Base-by-base conservation (phyloP, 1,140 invertebrate species). In the Drosophila azteca region DNA sequence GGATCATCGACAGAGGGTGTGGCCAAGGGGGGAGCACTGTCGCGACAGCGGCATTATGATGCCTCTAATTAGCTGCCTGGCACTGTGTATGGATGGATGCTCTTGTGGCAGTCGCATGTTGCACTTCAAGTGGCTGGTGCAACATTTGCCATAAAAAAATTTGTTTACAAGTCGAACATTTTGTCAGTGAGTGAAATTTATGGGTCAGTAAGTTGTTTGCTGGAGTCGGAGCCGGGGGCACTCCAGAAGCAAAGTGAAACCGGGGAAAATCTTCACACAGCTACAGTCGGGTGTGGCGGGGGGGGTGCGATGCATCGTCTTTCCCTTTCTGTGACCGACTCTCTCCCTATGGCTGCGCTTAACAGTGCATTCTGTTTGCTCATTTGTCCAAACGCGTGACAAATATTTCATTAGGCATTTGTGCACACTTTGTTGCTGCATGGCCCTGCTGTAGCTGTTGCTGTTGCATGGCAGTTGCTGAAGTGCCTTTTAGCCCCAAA, bases 391-490 rank as follows among this genome's bases (percentile, higher is more conserved):
- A 88, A 77, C 41, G 83, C 84, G 83, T 88, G 84, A 87, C 83
- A 88, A 88, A 88, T 88, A 88, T 88, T 88, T 77, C 83, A 83
- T 83, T 88, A 88, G 76, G 78, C 75, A 82, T 78, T 82, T 61
- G 67, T 54, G 74, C 65, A 71, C 77, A 85, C 81, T 81, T 81
- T 85, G 73, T 84, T 84, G 79, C 24, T 26, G 44, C 9, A 4
- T 52, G 51, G 24, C 24, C 5, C 3, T 51, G 58, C 1, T 29
- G 66, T 26, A 63, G 59, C 17, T 60, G 61, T 6, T 49, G 55
- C 43, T 57, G 45, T 3, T 50, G 39, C 31, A 31, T 35, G 60
- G 69, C 9, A 59, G 22, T 15, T 61, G 66, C 44, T 52, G 58
- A 55, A 73, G 54, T 73, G 70, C 61, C 58, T 79, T 61, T 79